phyloP scores from a whole-genome alignment of 2,113 vertebrate genomes.

The Catharus minimus region DNA sequence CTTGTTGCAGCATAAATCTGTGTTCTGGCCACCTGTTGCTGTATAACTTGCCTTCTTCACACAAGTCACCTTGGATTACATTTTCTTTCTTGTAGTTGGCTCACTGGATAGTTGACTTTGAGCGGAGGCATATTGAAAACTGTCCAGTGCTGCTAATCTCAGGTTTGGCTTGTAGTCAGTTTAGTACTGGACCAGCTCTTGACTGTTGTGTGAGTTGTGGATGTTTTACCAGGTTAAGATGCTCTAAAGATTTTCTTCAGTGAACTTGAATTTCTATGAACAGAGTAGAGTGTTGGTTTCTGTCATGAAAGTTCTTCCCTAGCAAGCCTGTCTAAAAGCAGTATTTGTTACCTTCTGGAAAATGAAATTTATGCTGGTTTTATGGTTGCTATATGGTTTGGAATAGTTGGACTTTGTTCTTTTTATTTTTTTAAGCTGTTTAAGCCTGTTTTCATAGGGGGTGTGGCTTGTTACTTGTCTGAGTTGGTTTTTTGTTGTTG shows the following conservation, averaged over 20 bases:
- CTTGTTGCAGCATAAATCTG: background rate
- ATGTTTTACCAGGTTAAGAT: background rate
- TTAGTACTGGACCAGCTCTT: background rate
- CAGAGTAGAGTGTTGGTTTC: background rate
- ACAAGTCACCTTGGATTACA: background rate
- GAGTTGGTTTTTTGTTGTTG: background rate
- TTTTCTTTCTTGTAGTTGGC: background rate
- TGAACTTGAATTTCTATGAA: background rate
- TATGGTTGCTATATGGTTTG: background rate
- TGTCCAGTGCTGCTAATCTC: background rate
- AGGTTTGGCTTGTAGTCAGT: background rate
- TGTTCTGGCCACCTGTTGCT: constrained; percentile 18
- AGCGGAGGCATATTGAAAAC: background rate
- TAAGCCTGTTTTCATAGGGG: background rate
- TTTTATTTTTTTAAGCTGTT: background rate
- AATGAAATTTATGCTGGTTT: background rate
- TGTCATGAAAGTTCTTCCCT: background rate
- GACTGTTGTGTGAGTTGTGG: background rate
- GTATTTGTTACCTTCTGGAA: background rate
- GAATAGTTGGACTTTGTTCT: background rate
- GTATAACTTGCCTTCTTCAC: background rate
- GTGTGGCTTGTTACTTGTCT: background rate
- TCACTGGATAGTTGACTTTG: background rate
- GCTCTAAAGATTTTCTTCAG: background rate
- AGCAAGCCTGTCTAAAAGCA: background rate